These are phyloP conservation scores for Anhinga anhinga DNA, from an alignment of 2,113 vertebrate genomes.

Conservation along the genomic window DNA sequence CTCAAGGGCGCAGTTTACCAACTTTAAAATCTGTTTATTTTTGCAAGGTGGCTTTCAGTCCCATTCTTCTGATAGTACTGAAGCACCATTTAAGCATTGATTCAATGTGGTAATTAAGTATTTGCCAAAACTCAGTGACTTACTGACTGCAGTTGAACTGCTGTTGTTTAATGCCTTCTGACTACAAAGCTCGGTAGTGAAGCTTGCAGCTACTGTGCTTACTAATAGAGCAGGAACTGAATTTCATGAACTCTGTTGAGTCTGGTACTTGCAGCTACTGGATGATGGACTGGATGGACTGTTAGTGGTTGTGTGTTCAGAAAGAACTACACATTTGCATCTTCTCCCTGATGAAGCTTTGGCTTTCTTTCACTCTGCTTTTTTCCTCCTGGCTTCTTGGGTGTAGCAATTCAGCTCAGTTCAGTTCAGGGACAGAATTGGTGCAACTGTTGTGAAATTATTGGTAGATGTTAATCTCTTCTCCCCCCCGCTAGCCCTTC, in stretches of 20 bases:
- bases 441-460: not conserved
- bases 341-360: not conserved
- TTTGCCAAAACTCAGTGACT: not conserved
- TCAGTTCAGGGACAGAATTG: not conserved
- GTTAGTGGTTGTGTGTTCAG: not conserved
- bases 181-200: not conserved
- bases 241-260: not conserved
- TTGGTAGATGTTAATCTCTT: not conserved
- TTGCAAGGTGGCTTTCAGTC: not conserved
- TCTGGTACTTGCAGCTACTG: not conserved
- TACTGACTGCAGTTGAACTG: not conserved
- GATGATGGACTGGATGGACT: not conserved
- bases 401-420: not conserved
- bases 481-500: rapidly evolving
- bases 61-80: not conserved
- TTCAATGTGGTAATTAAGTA: not conserved
- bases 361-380: not conserved
- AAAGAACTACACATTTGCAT: not conserved
- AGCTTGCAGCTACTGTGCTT: not conserved
- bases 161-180: not conserved
- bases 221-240: not conserved
- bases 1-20: not conserved
- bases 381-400: not conserved
- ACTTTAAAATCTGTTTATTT: not conserved
- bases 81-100: not conserved